phyloP scores from a whole-genome alignment of 2,888 invertebrate genomes.

The Sarcophaga variegata region DNA sequence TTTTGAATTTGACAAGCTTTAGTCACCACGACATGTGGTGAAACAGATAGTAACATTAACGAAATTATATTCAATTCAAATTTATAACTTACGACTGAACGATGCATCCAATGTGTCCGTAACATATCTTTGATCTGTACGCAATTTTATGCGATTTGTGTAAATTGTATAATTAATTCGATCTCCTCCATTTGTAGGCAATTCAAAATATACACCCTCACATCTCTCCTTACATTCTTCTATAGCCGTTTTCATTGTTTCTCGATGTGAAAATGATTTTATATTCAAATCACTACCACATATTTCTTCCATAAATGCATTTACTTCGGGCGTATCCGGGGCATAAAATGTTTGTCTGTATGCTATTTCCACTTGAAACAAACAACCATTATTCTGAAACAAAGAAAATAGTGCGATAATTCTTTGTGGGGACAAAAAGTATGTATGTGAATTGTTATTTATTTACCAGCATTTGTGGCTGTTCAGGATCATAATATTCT shows the following conservation, averaged over 20 bases:
- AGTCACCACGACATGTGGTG: too few relatives aligned
- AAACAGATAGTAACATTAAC: too few relatives aligned
- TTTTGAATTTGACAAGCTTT: too few relatives aligned
- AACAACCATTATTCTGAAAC: slow-evolving; percentile 55
- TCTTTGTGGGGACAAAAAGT: background rate
- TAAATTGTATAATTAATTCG: slow-evolving; percentile 54
- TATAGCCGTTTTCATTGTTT: slow-evolving; percentile 62
- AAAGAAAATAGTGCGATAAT: background rate
- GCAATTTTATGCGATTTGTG: slow-evolving; percentile 65
- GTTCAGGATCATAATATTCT: slow-evolving; percentile 52
- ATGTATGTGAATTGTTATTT: background rate
- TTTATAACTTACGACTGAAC: slow-evolving; percentile 57
- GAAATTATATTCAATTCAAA: background rate
- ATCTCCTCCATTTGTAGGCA: slow-evolving; percentile 17
- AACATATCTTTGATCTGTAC: slow-evolving; percentile 57
- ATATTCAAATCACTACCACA: slow-evolving; percentile 61
- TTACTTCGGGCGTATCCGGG: slow-evolving; percentile 60
- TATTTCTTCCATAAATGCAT: slow-evolving; percentile 52
- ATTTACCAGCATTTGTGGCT: slow-evolving; percentile 52
- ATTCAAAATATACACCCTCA: slow-evolving; percentile 55
- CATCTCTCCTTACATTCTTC: slow-evolving; percentile 64
- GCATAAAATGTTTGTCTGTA: slow-evolving; percentile 63
- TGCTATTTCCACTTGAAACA: slow-evolving; percentile 57
- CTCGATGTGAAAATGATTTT: slow-evolving; percentile 53
- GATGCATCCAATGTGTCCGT: slow-evolving; percentile 62